phyloP scores from a whole-genome alignment of 2,888 invertebrate species.

The Lithophane socia region DNA sequence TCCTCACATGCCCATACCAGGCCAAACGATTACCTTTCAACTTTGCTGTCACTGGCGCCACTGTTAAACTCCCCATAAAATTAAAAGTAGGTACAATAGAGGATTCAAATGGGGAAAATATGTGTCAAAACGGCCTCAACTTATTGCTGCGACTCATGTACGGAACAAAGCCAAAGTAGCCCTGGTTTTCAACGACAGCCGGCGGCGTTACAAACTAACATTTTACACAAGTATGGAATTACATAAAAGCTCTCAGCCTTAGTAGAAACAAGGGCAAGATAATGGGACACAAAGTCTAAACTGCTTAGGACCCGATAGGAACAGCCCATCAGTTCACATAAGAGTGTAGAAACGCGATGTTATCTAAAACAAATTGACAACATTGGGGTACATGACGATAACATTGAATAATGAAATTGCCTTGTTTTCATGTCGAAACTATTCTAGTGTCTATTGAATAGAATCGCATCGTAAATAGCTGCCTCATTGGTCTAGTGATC shows the following conservation, averaged over 20 bases:
- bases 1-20: too few species aligned
- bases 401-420: background rate
- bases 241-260: background rate
- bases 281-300: background rate
- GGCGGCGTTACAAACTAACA: too few species aligned
- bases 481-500: background rate
- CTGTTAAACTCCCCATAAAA: too few species aligned
- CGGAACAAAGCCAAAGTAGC: too few species aligned
- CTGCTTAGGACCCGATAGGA: background rate
- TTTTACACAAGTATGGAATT: background rate
- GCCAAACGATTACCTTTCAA: too few species aligned
- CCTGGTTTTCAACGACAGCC: too few species aligned
- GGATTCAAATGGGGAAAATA: too few species aligned
- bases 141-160: too few species aligned
- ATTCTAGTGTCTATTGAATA: background rate
- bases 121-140: too few species aligned
- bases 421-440: background rate
- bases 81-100: background rate
- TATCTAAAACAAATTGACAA: conserved; percentile 26
- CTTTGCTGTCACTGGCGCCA: too few species aligned
- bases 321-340: conserved; percentile 13
- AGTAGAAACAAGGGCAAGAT: background rate
- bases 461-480: background rate
- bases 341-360: background rate
- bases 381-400: background rate